These are phyloP conservation scores for Chesias legatella DNA, from an alignment of 2,888 invertebrate species.

Conservation along the genomic window DNA sequence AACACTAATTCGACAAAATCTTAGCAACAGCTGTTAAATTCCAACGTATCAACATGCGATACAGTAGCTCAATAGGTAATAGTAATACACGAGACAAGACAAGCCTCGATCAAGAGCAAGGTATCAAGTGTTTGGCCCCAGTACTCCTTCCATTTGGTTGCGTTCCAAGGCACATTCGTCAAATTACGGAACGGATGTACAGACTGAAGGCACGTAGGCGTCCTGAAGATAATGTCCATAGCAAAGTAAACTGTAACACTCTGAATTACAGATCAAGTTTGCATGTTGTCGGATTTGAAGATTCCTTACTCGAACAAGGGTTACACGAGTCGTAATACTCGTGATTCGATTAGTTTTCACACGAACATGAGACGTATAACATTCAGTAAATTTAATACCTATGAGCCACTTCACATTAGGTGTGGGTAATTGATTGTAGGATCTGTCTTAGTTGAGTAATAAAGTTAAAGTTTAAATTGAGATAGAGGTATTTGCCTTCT, in stretches of 20 bases:
- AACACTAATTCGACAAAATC: too few species aligned
- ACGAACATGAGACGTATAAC: constrained; percentile 28
- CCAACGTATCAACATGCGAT: constrained; percentile 2
- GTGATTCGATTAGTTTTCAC: constrained; percentile 37
- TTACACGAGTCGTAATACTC: constrained; percentile 31
- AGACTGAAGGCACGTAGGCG: constrained; percentile 15
- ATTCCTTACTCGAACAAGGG: constrained; percentile 28
- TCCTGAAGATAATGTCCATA: constrained; percentile 1
- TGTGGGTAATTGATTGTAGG: constrained; percentile 12
- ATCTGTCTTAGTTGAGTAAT: constrained; percentile 7
- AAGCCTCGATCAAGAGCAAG: constrained; percentile 26
- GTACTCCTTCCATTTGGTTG: constrained; percentile 43
- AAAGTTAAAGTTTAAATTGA: constrained; percentile 3
- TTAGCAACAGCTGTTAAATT: too few species aligned
- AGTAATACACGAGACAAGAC: constrained; percentile 2
- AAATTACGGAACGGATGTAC: constrained; percentile 36
- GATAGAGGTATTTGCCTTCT: neutral
- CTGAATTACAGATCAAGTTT: constrained; percentile 4
- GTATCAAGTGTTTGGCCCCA: constrained; percentile 22
- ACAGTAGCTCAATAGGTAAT: neutral
- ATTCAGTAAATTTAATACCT: constrained; percentile 23
- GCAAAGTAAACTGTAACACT: constrained; percentile 4
- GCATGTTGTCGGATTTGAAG: constrained; percentile 8
- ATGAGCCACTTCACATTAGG: constrained; percentile 7
- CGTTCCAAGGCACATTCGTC: constrained; percentile 48